Conservation (phyloP, 2,797 vertebrate species). For the Acanthurus leucopareius region DNA sequence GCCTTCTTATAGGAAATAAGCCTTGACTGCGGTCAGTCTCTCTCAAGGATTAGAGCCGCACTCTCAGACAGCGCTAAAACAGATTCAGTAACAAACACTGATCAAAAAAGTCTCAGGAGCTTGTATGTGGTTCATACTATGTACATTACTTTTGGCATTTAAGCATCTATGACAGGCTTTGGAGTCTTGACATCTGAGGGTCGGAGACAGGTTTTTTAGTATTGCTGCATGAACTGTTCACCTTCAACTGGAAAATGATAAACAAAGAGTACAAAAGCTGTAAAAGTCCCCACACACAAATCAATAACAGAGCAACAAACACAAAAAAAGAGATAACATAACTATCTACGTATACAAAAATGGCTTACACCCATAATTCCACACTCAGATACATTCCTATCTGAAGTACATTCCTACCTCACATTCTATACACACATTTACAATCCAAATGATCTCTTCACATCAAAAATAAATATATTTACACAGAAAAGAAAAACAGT, state of each 20-base stretch:
- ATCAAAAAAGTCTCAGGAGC: conserved; percentile 77
- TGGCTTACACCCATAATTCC: conserved; percentile 88
- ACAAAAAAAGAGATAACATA: conserved; percentile 74
- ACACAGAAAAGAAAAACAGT: conserved; percentile 86
- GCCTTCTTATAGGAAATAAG: conserved; percentile 72
- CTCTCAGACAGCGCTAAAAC: conserved; percentile 67
- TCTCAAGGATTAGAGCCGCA: conserved; percentile 16
- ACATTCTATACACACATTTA: conserved; percentile 96
- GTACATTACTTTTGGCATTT: conserved; percentile 86
- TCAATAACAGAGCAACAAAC: conserved; percentile 69
- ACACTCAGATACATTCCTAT: conserved; percentile 92
- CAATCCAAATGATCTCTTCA: conserved; percentile 97
- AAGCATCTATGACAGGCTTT: conserved; percentile 84
- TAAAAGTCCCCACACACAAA: conserved; percentile 72
- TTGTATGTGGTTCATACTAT: conserved; percentile 77
- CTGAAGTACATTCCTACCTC: conserved; percentile 95
- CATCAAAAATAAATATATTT: conserved; percentile 99
- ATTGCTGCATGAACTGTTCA: conserved; percentile 84
- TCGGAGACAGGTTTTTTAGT: conserved; percentile 77
- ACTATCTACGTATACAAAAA: conserved; percentile 73
- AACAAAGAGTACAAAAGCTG: conserved; percentile 72
- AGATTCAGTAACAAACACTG: conserved; percentile 77
- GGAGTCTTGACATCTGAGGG: conserved; percentile 84
- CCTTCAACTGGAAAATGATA: conserved; percentile 70
- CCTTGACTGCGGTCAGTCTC: conserved; percentile 50